phyloP scores from a whole-genome alignment of 2,797 vertebrate species.

The Austrolebias charrua region DNA sequence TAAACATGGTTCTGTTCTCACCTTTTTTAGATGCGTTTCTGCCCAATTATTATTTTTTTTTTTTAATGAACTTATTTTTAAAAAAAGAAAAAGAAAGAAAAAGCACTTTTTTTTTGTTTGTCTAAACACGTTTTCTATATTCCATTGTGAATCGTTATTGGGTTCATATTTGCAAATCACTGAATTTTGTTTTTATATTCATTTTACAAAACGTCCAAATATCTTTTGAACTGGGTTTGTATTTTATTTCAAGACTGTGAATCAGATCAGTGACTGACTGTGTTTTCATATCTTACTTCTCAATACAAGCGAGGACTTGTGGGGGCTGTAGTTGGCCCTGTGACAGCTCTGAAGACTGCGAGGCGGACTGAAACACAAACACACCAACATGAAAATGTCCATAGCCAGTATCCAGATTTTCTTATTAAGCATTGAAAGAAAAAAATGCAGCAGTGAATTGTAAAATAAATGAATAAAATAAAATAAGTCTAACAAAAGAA shows the following conservation, averaged over 20 bases:
- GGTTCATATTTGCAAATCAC: too few species aligned
- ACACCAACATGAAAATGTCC: constrained; percentile 28
- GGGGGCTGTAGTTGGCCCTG: constrained; percentile 83
- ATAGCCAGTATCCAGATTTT: neutral
- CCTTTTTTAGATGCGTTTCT: too few species aligned
- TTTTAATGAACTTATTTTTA: too few species aligned
- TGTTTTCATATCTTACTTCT: constrained; percentile 81
- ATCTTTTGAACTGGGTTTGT: neutral
- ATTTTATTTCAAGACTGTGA: neutral
- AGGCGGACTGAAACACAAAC: constrained; percentile 73
- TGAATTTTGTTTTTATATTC: too few species aligned
- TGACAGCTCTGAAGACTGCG: constrained; percentile 83
- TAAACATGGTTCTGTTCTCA: too few species aligned
- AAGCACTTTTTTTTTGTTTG: too few species aligned
- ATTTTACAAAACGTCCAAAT: too few species aligned
- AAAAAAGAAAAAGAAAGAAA: too few species aligned
- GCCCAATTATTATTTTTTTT: too few species aligned
- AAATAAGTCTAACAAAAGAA: neutral
- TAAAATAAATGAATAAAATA: constrained; percentile 14
- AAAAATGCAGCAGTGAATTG: constrained; percentile 14
- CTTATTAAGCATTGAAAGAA: neutral
- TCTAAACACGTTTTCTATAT: too few species aligned
- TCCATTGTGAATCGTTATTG: too few species aligned
- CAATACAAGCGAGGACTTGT: constrained; percentile 84
- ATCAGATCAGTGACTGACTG: neutral